Percentiles rank a stretch among this genome's conserved stretches.
These are phyloP conservation scores for Machimus atricapillus DNA, from an alignment of 2,888 invertebrate genomes.

Conservation along the genomic window DNA sequence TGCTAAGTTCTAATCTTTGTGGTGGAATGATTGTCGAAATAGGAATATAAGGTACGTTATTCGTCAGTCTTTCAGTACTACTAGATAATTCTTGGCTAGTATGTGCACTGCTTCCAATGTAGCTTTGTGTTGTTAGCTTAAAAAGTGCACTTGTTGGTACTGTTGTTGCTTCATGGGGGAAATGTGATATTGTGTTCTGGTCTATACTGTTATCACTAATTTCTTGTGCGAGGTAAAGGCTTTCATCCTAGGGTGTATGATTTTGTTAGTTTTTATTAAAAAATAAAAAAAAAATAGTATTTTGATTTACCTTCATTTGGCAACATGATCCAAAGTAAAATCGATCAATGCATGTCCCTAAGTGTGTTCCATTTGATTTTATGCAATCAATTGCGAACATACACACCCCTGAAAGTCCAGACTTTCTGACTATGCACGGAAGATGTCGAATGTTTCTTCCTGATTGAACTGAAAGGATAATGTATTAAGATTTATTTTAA, in stretches of 20 bases:
- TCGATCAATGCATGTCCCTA: slow-evolving; percentile 91
- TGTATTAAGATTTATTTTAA: not conserved
- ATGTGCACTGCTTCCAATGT: slow-evolving; percentile 12
- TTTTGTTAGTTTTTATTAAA: not conserved
- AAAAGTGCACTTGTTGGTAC: slow-evolving; percentile 56
- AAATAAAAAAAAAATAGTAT: not conserved
- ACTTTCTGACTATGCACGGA: slow-evolving; percentile 83
- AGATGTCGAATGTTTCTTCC: slow-evolving; percentile 89
- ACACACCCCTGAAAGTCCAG: slow-evolving; percentile 82
- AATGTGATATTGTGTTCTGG: slow-evolving; percentile 62
- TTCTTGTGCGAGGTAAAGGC: slow-evolving; percentile 56
- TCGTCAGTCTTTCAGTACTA: slow-evolving; percentile 32
- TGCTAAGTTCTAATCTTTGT: slow-evolving; percentile 52
- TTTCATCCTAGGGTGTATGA: slow-evolving; percentile 51
- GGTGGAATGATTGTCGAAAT: slow-evolving; percentile 14
- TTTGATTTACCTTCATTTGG: slow-evolving; percentile 68
- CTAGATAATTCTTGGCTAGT: not conserved
- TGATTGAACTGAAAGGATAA: slow-evolving; percentile 70
- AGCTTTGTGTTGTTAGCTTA: slow-evolving; percentile 55
- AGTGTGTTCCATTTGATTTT: slow-evolving; percentile 87
- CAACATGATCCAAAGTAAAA: slow-evolving; percentile 95
- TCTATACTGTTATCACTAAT: slow-evolving; percentile 63
- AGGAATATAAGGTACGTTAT: slow-evolving; percentile 12
- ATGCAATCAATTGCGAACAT: slow-evolving; percentile 95
- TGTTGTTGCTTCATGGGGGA: slow-evolving; percentile 58